Percentiles rank a stretch among this genome's conserved stretches.
Evolutionary conservation across 2,797 vertebrate genomes (phyloP).

Genomic region (Remorina albescens): DNA sequence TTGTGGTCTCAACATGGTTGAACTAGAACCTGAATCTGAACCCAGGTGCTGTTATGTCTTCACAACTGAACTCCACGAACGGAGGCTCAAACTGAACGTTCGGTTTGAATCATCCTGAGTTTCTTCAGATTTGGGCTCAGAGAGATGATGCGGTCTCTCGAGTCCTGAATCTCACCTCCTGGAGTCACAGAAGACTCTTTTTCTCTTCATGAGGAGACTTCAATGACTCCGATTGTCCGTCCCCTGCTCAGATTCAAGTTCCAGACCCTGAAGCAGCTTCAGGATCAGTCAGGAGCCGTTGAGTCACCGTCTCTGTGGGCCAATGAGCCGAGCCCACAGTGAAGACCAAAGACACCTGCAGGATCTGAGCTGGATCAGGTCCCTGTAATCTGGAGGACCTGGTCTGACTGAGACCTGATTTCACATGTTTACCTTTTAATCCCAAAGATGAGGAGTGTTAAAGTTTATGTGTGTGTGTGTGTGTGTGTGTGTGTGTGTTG

Average conservation of each 20-base stretch:
- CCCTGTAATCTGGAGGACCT: neutral
- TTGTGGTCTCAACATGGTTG: too few species aligned
- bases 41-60: too few species aligned
- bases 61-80: too few species aligned
- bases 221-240: neutral
- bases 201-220: neutral
- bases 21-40: too few species aligned
- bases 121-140: neutral
- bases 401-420: neutral
- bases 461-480: constrained; percentile 14
- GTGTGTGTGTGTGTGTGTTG: constrained; percentile 6
- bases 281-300: too few species aligned
- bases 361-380: constrained; percentile 4
- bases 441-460: constrained; percentile 27
- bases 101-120: neutral
- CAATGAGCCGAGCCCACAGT: neutral
- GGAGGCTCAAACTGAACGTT: neutral
- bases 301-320: constrained; percentile 27
- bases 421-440: constrained; percentile 29
- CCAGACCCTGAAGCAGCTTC: neutral
- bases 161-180: neutral
- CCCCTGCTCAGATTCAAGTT: neutral
- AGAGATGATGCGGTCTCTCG: neutral
- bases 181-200: neutral
- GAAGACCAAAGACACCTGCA: too few species aligned